Conservation (phyloP, 2,888 invertebrate species). For the Eilema griseolum region DNA sequence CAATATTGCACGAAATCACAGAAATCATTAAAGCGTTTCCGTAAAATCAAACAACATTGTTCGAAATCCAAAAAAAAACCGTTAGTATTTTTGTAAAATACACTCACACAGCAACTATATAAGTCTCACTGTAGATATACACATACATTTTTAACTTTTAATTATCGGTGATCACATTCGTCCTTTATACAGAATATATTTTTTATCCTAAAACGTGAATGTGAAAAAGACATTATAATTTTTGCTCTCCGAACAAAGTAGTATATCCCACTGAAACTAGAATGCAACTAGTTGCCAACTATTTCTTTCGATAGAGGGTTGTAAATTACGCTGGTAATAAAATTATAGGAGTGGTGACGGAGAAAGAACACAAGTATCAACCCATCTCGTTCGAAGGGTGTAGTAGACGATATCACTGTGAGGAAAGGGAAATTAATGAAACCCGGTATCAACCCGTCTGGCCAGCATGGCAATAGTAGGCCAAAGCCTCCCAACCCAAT, state of each 20-base stretch:
- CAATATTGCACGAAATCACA: background rate
- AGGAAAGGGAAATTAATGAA: too few relatives aligned
- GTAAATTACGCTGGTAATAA: background rate
- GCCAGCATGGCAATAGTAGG: too few relatives aligned
- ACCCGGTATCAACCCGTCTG: too few relatives aligned
- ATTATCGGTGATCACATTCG: conserved; percentile 79
- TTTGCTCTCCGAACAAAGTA: background rate
- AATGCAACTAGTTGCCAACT: background rate
- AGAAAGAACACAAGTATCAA: too few relatives aligned
- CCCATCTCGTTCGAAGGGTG: too few relatives aligned
- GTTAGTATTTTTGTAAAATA: conserved; percentile 19
- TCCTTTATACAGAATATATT: conserved; percentile 61
- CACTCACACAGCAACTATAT: conserved; percentile 38
- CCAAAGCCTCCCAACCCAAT: too few relatives aligned
- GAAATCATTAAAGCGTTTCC: background rate
- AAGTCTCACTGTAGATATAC: conserved; percentile 44
- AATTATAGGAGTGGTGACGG: too few relatives aligned
- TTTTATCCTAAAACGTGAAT: conserved; percentile 26
- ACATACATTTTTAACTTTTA: conserved; percentile 48
- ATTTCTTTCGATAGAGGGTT: background rate
- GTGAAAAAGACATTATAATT: conserved; percentile 13
- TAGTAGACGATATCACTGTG: too few relatives aligned
- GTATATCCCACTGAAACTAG: conserved; percentile 1
- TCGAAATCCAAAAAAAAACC: background rate
- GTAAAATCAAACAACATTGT: background rate